A percentile compares a stretch with the other conserved stretches of the same genome.
Evolutionary conservation across 2,113 vertebrate genomes (phyloP).

Genomic region (Ptyas mucosa): DNA sequence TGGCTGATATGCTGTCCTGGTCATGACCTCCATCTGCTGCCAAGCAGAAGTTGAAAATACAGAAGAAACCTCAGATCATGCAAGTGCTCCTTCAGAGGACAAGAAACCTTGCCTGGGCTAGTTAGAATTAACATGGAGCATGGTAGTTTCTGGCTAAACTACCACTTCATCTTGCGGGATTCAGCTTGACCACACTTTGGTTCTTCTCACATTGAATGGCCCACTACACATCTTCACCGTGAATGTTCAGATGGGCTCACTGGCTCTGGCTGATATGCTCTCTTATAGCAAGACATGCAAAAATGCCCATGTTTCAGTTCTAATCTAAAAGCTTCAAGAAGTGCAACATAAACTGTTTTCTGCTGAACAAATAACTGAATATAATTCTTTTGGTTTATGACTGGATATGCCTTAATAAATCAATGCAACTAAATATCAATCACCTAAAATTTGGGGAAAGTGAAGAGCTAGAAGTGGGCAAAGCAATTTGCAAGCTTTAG

Average conservation of each 20-base stretch:
- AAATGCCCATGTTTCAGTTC: not conserved
- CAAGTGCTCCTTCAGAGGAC: not conserved
- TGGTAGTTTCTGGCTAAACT: not conserved
- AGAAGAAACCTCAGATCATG: not conserved
- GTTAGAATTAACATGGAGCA: not conserved
- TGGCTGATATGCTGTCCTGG: not conserved
- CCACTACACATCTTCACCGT: conserved; percentile 86
- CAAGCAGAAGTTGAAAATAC: not conserved
- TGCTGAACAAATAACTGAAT: not conserved
- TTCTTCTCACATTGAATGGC: conserved; percentile 75
- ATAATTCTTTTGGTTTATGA: not conserved
- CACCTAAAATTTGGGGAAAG: not conserved
- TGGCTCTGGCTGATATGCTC: conserved; percentile 44
- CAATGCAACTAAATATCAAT: not conserved
- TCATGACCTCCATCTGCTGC: not conserved
- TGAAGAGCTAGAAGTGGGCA: not conserved
- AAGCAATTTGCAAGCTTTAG: not conserved
- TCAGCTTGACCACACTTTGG: not conserved
- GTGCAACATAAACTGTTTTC: not conserved
- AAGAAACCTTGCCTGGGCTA: not conserved
- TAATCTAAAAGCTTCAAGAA: not conserved
- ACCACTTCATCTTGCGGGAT: not conserved
- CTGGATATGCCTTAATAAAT: not conserved
- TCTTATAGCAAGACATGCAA: conserved; percentile 26
- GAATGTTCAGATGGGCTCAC: conserved; percentile 71